Percentiles rank a stretch among this genome's conserved stretches.
Evolutionary conservation across 2,888 invertebrate species (phyloP).

Genomic region (Eilema sororculum): DNA sequence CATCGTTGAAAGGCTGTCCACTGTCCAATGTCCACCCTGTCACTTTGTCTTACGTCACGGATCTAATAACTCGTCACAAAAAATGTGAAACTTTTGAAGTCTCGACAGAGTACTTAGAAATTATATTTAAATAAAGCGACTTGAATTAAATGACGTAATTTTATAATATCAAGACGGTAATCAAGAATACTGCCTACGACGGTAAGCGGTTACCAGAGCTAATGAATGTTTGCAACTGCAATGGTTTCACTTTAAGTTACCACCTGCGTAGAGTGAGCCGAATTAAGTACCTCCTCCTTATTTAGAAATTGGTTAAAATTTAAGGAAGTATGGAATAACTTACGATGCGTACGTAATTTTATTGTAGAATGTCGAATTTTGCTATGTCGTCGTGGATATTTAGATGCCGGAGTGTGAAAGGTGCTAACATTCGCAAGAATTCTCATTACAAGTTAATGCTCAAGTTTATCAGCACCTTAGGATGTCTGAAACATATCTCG

Average conservation of each 20-base stretch:
- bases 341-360: no score
- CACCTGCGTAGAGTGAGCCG: not conserved
- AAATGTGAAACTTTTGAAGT: not conserved
- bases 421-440: no score
- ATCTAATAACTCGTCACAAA: not conserved
- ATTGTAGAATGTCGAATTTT: no score
- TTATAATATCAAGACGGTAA: slow-evolving; percentile 2
- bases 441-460: no score
- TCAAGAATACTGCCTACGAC: slow-evolving; percentile 1
- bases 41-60: not conserved
- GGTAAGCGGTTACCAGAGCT: not conserved
- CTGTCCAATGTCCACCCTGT: no score
- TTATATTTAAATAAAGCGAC: not conserved
- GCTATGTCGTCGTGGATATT: no score
- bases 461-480: no score
- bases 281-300: not conserved
- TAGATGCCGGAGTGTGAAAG: no score
- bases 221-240: not conserved
- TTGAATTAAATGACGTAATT: slow-evolving; percentile 1
- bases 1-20: not conserved
- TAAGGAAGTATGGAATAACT: not conserved
- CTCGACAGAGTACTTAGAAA: slow-evolving; percentile 1
- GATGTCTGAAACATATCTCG: no score
- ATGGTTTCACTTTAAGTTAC: not conserved
- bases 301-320: not conserved